Conservation (phyloP, 2,888 invertebrate genomes). For the Cataglyphis cursor region DNA sequence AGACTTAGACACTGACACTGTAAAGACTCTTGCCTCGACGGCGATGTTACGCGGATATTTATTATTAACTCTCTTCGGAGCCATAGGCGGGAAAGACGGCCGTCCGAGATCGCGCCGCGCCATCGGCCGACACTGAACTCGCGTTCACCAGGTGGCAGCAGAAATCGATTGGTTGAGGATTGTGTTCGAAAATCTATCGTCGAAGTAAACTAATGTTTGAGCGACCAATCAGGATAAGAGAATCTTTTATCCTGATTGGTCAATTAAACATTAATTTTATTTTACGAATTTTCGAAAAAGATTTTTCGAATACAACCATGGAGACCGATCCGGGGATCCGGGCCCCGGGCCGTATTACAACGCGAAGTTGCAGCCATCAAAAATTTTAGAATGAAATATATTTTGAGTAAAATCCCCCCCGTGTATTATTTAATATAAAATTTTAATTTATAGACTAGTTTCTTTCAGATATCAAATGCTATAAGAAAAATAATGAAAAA, state of each 20-base stretch:
- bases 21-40: neutral
- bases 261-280: neutral
- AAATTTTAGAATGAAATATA: neutral
- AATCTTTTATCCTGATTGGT: neutral
- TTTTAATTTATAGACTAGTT: too few relatives aligned
- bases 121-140: neutral
- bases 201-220: neutral
- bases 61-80: conserved; percentile 70
- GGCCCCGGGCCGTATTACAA: neutral
- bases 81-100: conserved; percentile 66
- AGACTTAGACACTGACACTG: conserved; percentile 52
- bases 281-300: too few relatives aligned
- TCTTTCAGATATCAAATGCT: too few relatives aligned
- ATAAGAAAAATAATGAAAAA: too few relatives aligned
- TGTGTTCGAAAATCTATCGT: neutral
- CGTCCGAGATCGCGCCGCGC: conserved; percentile 30
- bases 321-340: neutral
- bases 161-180: neutral
- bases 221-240: neutral
- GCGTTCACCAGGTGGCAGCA: conserved; percentile 9
- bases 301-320: neutral
- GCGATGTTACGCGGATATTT: conserved; percentile 66
- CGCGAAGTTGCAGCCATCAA: neutral
- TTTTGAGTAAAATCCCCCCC: neutral
- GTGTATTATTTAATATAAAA: too few relatives aligned